Evolutionary conservation across 1,140 invertebrate genomes (phyloP).

Genomic region (Brachionus sp.): DNA sequence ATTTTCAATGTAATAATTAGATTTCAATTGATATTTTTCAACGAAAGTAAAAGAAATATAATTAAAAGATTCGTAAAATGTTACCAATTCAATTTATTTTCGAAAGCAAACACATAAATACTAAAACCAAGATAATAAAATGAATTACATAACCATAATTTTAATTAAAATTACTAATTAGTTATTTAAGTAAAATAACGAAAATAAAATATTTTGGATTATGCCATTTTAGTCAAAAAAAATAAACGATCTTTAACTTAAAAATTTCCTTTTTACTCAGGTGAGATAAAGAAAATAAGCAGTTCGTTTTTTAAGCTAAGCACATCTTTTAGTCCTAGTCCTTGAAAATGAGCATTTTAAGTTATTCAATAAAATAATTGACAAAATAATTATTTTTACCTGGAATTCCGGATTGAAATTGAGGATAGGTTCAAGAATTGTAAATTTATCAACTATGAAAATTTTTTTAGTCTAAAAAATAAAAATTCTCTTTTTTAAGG

Average conservation of each 20-base stretch:
- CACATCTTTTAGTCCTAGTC: background rate
- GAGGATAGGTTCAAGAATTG: background rate
- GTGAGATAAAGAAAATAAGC: background rate
- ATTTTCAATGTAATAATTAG: background rate
- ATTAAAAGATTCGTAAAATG: background rate
- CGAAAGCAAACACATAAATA: background rate
- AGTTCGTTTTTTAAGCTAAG: background rate
- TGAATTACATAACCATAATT: background rate
- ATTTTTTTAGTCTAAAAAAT: background rate
- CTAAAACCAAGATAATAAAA: background rate
- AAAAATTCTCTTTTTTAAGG: background rate
- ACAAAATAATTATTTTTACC: background rate
- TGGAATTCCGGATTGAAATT: background rate
- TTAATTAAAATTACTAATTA: constrained; percentile 1
- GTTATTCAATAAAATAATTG: background rate
- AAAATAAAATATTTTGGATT: background rate
- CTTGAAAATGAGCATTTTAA: background rate
- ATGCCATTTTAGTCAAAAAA: background rate
- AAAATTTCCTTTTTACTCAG: background rate
- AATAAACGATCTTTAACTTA: background rate
- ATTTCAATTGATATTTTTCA: background rate
- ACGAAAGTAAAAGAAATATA: background rate
- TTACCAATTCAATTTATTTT: background rate
- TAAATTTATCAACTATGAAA: background rate
- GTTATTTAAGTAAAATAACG: background rate